Percentiles rank a stretch among this genome's conserved stretches.
Conservation (phyloP, 2,888 invertebrate species). For the Temnothorax unifasciatus region DNA sequence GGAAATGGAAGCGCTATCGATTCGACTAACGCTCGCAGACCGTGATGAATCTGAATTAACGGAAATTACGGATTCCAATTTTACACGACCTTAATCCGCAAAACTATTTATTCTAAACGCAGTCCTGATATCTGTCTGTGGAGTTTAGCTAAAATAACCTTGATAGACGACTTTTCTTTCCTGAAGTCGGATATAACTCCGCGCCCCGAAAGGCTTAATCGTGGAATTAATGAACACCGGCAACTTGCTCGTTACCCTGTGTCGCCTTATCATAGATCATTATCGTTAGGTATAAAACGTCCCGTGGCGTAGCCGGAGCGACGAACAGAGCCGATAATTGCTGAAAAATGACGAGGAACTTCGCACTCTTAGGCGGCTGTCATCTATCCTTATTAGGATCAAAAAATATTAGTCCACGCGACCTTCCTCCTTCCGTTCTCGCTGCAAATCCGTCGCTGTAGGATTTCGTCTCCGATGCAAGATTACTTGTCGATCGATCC, state of each 20-base stretch:
- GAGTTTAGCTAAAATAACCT: not conserved
- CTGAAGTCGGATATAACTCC: not conserved
- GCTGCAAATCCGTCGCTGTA: not conserved
- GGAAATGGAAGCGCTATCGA: not conserved
- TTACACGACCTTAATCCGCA: not conserved
- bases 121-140: not conserved
- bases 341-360: slow-evolving; percentile 43
- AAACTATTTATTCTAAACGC: not conserved
- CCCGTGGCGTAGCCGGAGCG: slow-evolving; percentile 8
- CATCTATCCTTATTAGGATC: slow-evolving; percentile 49
- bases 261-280: slow-evolving; percentile 42
- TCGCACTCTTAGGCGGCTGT: slow-evolving; percentile 29
- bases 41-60: not conserved
- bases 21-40: not conserved
- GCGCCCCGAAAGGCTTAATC: slow-evolving; percentile 28
- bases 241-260: slow-evolving; percentile 42
- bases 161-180: slow-evolving; percentile 15
- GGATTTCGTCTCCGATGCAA: slow-evolving; percentile 43
- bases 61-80: not conserved
- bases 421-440: not conserved
- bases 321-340: slow-evolving; percentile 47
- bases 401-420: slow-evolving; percentile 42
- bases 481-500: slow-evolving; percentile 48
- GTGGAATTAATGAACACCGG: slow-evolving; percentile 45
- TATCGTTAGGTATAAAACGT: slow-evolving; percentile 30